These are phyloP conservation scores for Wiebesia pumilae DNA, from an alignment of 1,140 invertebrate species.

Conservation along the genomic window DNA sequence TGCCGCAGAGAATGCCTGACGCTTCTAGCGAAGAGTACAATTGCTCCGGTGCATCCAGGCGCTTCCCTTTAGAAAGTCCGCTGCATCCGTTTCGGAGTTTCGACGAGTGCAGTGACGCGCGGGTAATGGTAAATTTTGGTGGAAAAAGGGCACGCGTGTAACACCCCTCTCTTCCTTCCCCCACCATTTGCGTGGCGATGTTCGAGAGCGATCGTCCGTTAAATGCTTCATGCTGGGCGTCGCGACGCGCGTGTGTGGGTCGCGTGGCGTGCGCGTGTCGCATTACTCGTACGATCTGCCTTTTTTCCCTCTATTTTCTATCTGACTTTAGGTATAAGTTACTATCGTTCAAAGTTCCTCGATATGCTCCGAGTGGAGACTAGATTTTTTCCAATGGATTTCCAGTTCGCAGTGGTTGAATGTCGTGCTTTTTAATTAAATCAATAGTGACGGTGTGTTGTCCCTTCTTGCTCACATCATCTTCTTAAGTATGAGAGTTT, in stretches of 20 bases:
- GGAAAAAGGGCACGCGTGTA: constrained; percentile 18
- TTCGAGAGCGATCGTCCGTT: constrained; percentile 75
- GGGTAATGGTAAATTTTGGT: constrained; percentile 20
- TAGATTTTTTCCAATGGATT: background rate
- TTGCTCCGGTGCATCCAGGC: background rate
- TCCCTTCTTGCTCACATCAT: no score
- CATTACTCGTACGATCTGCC: constrained; percentile 3
- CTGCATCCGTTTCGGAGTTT: background rate
- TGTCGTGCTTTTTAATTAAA: no score
- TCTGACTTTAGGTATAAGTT: background rate
- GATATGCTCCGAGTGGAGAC: background rate
- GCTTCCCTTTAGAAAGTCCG: background rate
- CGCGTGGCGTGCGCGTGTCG: constrained; percentile 65
- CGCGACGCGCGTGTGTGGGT: constrained; percentile 68
- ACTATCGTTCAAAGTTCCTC: background rate
- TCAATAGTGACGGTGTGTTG: no score
- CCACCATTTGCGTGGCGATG: constrained; percentile 61
- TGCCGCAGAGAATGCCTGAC: no score
- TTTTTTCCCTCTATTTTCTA: constrained; percentile 24
- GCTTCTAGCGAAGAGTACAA: background rate
- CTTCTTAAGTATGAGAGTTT: no score
- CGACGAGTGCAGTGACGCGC: background rate
- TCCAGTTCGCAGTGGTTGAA: background rate
- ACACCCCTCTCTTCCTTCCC: no score
- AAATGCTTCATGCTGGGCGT: constrained; percentile 70